Percentiles rank a stretch among this genome's conserved stretches.
phyloP scores from a whole-genome alignment of 2,888 invertebrate genomes.

The Acleris laterana region DNA sequence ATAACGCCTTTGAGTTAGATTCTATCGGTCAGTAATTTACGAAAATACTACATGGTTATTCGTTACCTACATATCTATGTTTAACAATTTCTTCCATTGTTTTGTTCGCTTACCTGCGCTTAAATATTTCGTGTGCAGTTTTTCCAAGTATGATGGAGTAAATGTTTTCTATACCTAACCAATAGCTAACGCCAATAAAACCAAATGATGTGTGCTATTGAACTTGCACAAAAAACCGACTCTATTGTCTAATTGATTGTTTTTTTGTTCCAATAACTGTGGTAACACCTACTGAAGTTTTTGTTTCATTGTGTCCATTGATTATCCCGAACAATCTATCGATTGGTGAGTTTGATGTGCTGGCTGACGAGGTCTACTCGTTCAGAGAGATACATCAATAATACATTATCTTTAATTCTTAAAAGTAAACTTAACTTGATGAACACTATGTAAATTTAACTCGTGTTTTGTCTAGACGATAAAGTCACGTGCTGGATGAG shows the following conservation, averaged over 20 bases:
- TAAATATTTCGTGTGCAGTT: too few relatives aligned
- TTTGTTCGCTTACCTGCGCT: too few relatives aligned
- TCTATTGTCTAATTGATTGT: slow-evolving; percentile 29
- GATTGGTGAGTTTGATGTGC: background rate
- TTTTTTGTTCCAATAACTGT: slow-evolving; percentile 7
- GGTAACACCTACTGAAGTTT: slow-evolving; percentile 27
- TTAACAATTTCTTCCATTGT: too few relatives aligned
- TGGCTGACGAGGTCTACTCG: background rate
- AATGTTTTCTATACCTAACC: background rate
- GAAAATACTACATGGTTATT: too few relatives aligned
- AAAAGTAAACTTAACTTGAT: too few relatives aligned
- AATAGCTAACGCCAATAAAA: slow-evolving; percentile 10
- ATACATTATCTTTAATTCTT: too few relatives aligned
- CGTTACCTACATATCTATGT: too few relatives aligned
- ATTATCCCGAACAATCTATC: background rate
- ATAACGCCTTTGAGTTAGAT: too few relatives aligned
- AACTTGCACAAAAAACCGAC: slow-evolving; percentile 22
- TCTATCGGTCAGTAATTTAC: too few relatives aligned
- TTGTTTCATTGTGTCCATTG: slow-evolving; percentile 16
- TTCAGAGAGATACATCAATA: background rate
- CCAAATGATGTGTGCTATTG: slow-evolving; percentile 22
- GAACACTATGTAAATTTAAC: background rate
- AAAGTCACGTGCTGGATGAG: too few relatives aligned
- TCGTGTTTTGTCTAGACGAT: too few relatives aligned
- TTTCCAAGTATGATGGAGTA: too few relatives aligned